These are phyloP conservation scores for Molothrus aeneus DNA, from an alignment of 2,797 vertebrate species.

Conservation along the genomic window DNA sequence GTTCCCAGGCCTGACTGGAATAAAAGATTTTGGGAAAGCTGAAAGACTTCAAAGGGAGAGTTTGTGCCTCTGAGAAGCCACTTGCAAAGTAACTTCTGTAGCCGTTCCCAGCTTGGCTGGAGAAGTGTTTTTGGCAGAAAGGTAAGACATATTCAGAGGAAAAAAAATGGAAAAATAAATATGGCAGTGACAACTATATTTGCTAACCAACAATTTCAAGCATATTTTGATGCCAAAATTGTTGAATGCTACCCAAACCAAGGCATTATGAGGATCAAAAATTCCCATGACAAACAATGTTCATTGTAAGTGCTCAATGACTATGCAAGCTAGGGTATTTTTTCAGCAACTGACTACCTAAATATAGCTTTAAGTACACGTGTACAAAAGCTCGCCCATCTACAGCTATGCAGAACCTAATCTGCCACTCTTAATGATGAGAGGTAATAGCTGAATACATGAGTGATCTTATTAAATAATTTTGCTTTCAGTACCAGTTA, in stretches of 20 bases:
- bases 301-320: neutral
- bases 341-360: neutral
- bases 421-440: neutral
- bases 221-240: neutral
- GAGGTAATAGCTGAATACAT: neutral
- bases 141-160: neutral
- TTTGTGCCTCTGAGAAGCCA: neutral
- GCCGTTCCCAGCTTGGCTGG: neutral
- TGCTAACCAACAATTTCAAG: neutral
- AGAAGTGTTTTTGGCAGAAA: neutral
- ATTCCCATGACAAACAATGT: neutral
- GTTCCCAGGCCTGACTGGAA: neutral
- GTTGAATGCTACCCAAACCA: neutral
- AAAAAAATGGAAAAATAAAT: neutral
- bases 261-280: neutral
- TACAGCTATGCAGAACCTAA: neutral
- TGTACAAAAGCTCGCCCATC: neutral
- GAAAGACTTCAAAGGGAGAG: neutral
- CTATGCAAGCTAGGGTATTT: neutral
- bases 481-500: neutral
- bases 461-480: neutral
- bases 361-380: neutral
- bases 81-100: neutral
- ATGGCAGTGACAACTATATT: neutral
- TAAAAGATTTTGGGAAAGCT: neutral